Evolutionary conservation across 1,140 invertebrate species (phyloP), one percentile per base, ranked within the genome.

Genomic region (Vanessa atalanta): DNA sequence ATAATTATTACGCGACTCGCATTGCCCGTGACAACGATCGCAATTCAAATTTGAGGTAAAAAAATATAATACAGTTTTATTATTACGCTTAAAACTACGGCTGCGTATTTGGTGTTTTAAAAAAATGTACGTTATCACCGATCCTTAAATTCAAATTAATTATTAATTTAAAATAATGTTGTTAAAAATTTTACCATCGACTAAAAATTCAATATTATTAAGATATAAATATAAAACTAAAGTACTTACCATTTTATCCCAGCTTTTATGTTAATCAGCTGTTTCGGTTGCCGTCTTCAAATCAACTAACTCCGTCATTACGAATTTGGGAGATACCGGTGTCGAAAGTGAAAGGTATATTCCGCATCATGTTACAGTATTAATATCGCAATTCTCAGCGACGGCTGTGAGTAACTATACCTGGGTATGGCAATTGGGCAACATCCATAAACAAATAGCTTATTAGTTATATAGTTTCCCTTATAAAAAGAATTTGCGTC

Each of bases 271-370:
- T 47, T 20, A 51, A 23, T 65, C 51, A 60, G 60, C 63, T 70
- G 63, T 26, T 64, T 61, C 9, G 15, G 8, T 48, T 16, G 61
- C 53, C 60, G 63, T 65, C 57, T 75, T 68, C 60, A 47, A 80
- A 76, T 66, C 74, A 53, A 64, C 79, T 77, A 75, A 64, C 60
- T 57, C 70, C 64, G 14, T 23, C 47, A 53, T 43, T 57, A 63
- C 13, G n/a, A 60, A 64, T 78, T 79, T 65, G 73, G 65, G 79
- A 71, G 78, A 78, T 70, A 80, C 78, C 57, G 79, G 80, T 82
- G 79, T 83, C 73, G 71, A 83, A 87, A 87, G 86, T 84, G 86
- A 88, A 88, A 88, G 86, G 80, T 83, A 0, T 78, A 77, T 73
- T 76, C 65, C 76, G 75, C 66, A 72, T 72, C 65, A 67, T 71